Conservation (phyloP, 2,113 vertebrate species). For the Tragelaphus scriptus region DNA sequence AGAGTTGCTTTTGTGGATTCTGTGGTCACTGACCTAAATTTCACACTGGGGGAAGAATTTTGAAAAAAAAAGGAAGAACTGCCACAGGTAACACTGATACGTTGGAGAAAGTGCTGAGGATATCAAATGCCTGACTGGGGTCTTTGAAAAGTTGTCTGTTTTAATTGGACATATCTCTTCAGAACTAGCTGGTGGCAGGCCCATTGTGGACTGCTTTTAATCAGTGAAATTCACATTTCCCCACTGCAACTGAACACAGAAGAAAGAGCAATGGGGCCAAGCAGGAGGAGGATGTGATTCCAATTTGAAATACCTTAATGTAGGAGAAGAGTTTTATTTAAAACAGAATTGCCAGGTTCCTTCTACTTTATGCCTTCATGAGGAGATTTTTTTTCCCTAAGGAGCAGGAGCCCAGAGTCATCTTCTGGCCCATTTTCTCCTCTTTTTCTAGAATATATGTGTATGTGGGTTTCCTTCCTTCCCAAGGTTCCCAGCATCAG, state of each 20-base stretch:
- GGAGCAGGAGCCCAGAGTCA: neutral
- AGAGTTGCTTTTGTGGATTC: neutral
- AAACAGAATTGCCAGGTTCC: neutral
- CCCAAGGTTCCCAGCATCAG: neutral
- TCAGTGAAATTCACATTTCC: constrained; percentile 47
- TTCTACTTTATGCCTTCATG: neutral
- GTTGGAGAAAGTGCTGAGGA: neutral
- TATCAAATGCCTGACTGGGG: neutral
- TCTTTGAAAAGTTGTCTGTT: constrained; percentile 43
- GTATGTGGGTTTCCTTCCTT: neutral
- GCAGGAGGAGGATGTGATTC: neutral
- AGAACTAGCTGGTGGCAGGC: constrained; percentile 7
- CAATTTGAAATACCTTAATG: constrained; percentile 35
- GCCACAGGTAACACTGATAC: neutral
- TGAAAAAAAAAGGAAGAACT: neutral
- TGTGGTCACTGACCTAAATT: constrained; percentile 56
- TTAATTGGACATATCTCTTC: constrained; percentile 32
- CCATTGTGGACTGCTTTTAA: constrained; percentile 12
- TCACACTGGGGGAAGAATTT: neutral
- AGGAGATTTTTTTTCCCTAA: neutral
- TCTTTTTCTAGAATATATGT: neutral
- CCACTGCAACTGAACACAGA: neutral
- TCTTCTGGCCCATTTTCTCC: neutral
- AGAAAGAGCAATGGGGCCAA: neutral
- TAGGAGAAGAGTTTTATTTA: neutral